Evolutionary conservation across 2,797 vertebrate genomes (phyloP), one percentile per base, ranked within the genome.

Genomic region (Pseudomugil tenellus): DNA sequence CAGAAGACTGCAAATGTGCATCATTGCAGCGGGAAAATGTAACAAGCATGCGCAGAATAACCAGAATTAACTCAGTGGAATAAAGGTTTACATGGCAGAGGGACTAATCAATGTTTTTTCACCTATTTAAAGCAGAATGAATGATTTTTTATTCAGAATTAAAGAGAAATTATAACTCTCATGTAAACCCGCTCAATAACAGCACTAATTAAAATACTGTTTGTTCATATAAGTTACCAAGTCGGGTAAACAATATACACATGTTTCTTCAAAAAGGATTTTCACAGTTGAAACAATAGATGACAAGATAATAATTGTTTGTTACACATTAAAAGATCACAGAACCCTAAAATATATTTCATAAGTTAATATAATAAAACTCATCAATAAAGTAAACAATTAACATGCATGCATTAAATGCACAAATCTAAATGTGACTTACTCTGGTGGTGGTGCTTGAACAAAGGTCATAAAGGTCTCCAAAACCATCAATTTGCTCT

Each of bases 391-490:
- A 56, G n/a, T 13, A 57, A 54, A n/a, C 9, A 12, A 17, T 51
- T 4, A 16, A 29, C 58, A 39, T 65, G 51, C 16, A 54, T 16
- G 6, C 3, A 1, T 16, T 32, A 14, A 67, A 29, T 66, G 52
- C 19, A 35, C n/a, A 11, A 4, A 0, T 23, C 34, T 37, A 57
- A 64, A 39, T 32, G 29, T 78, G 3, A 61, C 26, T 74, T 63
- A 43, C 46, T 53, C 34, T 23, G 0, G 37, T 25, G 41, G 19
- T 65, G 48, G 53, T 63, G 66, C 34, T 41, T 4, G n/a, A 60
- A 21, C 46, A 70, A 65, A 89, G 85, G 83, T 81, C 82, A 81
- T 21, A 1, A 52, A n/a, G 35, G 76, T 87, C 60, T 70, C 35
- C 57, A 41, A 65, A 81, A 76, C 71, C 71, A 68, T 69, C 68